A percentile compares a stretch with the other conserved stretches of the same genome.
Evolutionary conservation across 2,888 invertebrate species (phyloP).

Genomic region (Diarsia dahlii): DNA sequence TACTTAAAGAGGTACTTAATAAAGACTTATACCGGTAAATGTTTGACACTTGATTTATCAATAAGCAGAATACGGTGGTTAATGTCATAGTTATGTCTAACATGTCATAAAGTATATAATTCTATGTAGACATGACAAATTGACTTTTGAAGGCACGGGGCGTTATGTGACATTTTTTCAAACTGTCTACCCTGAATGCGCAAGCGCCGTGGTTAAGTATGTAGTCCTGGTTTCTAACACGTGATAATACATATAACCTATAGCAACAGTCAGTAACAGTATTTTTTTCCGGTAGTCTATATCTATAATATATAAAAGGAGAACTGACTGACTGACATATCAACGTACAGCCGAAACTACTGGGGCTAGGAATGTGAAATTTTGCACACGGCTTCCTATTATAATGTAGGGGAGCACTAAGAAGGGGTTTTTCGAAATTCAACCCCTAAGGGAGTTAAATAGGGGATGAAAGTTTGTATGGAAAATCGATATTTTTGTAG

Average conservation of each 20-base stretch:
- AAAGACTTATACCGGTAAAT: slow-evolving; percentile 33
- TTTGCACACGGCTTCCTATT: no score
- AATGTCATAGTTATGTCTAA: slow-evolving; percentile 11
- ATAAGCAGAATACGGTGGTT: slow-evolving; percentile 10
- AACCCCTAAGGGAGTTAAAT: no score
- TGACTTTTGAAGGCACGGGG: slow-evolving; percentile 8
- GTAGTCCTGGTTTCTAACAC: slow-evolving; percentile 3
- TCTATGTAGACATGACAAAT: slow-evolving; percentile 23
- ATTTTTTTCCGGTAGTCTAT: no score
- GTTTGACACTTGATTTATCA: slow-evolving; percentile 47
- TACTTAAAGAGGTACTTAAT: slow-evolving; percentile 36
- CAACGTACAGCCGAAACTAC: no score
- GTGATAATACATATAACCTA: not conserved
- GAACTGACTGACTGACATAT: no score
- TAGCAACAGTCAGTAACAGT: not conserved
- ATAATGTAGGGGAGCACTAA: no score
- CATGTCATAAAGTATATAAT: not conserved
- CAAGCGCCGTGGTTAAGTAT: slow-evolving; percentile 3
- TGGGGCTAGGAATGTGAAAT: no score
- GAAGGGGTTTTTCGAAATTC: no score
- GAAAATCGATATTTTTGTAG: no score
- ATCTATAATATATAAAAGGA: no score
- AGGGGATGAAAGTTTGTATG: no score
- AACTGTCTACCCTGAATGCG: slow-evolving; percentile 27
- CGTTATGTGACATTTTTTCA: slow-evolving; percentile 24